Percentiles rank a stretch among this genome's conserved stretches.
Conservation (phyloP, 2,888 invertebrate species). For the Criorhina ranunculi region DNA sequence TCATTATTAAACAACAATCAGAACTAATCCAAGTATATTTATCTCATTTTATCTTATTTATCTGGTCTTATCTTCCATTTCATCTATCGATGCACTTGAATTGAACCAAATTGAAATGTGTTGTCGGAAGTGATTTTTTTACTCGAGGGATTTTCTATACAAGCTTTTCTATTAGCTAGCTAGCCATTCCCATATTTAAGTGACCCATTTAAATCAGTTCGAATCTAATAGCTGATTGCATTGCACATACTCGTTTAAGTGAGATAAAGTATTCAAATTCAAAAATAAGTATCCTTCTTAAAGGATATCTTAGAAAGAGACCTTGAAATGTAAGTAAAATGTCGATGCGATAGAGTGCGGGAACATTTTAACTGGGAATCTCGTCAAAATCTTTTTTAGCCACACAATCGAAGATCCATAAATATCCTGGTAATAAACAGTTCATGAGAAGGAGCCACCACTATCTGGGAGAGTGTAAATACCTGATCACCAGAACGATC, state of each 20-base stretch:
- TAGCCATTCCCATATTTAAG: constrained; percentile 43
- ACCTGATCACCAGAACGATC: constrained; percentile 25
- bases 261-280: too few relatives aligned
- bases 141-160: constrained; percentile 36
- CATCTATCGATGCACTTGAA: constrained; percentile 20
- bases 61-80: constrained; percentile 51
- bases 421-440: constrained; percentile 21
- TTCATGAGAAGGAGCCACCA: constrained; percentile 4
- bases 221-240: constrained; percentile 80
- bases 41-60: constrained; percentile 54
- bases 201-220: constrained; percentile 82
- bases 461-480: constrained; percentile 30
- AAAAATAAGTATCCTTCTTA: constrained; percentile 21
- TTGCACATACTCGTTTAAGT: constrained; percentile 48
- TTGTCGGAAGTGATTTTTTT: constrained; percentile 55
- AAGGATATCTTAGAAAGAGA: neutral
- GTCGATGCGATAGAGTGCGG: neutral
- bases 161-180: constrained; percentile 12
- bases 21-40: neutral
- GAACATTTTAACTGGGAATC: neutral
- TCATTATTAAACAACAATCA: constrained; percentile 61
- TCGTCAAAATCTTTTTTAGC: neutral
- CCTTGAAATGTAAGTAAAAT: constrained; percentile 45
- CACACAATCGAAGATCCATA: neutral
- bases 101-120: constrained; percentile 29